Conservation (phyloP, 2,888 invertebrate genomes). For the Cephus pygmeus region DNA sequence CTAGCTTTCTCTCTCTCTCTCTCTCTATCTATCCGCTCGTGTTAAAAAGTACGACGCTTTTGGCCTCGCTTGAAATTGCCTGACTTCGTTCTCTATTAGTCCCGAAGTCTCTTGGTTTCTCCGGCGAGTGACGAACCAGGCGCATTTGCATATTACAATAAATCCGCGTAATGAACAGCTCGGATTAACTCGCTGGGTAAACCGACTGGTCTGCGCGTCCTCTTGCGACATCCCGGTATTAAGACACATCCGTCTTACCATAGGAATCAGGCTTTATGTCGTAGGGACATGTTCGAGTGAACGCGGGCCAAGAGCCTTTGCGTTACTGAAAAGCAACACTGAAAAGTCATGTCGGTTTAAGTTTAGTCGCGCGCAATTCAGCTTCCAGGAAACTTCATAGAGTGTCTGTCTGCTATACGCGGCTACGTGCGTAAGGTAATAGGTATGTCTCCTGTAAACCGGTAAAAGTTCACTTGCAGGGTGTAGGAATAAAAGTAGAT, state of each 20-base stretch:
- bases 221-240: conserved; percentile 3
- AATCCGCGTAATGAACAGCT: conserved; percentile 20
- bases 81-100: not conserved
- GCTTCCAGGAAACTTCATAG: not conserved
- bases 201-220: not conserved
- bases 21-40: not conserved
- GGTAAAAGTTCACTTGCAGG: not conserved
- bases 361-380: not conserved
- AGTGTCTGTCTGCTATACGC: not conserved
- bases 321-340: not conserved
- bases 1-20: not conserved
- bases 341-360: not conserved
- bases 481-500: not conserved
- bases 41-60: not conserved
- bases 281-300: conserved; percentile 24
- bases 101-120: conserved; percentile 3
- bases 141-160: conserved; percentile 23
- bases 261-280: conserved; percentile 10
- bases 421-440: not conserved
- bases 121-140: conserved; percentile 15
- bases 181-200: conserved; percentile 12
- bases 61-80: not conserved
- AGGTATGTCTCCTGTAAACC: not conserved
- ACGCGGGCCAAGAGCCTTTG: conserved; percentile 20
- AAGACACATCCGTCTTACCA: conserved; percentile 1